Evolutionary conservation across 2,113 vertebrate species (phyloP), one percentile per base, ranked within the genome.

Genomic region (Phocoena phocoena): DNA sequence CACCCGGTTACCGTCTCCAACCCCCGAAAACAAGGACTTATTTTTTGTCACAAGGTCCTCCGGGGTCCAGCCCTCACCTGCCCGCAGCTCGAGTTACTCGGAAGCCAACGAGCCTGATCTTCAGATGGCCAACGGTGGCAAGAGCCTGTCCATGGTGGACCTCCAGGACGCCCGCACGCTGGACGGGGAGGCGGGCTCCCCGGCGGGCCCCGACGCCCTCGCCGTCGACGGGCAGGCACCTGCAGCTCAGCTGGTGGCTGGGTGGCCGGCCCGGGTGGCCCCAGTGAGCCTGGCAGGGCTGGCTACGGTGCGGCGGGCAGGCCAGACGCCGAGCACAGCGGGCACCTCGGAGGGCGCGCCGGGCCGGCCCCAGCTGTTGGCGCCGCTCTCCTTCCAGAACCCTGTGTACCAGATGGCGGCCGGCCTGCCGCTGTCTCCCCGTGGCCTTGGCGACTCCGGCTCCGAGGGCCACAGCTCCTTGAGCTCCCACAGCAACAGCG

Each of bases 351-450:
- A 99, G 92, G 98, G 99, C 38, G 97, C 99, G 0, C 99, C 99
- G 0, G 99, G 99, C 81, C 98, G 99, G 98, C 99, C 99, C 0
- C 99, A 99, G 98, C 99, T 99, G 3, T 96, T 99, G 83, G 99
- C 99, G 0, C 99, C 99, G 0, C 98, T 99, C 41, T 99, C 99
- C 93, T 99, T 99, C 99, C 99, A 99, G 99, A 99, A 99, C 98
- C 99, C 99, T 0, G 99, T 99, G 58, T 99, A 99, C 98, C 99
- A 99, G 99, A 99, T 99, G 99, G 99, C 99, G 0, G 99, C 99
- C 0, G 99, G 99, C 83, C 98, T 99, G 97, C 99, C 99, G 0
- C 99, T 99, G 86, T 99, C 99, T 0, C 99, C 99, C 0, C 99
- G 99, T 0, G 99, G 99, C 38, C 98, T 99, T 81, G 99, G 98